Evolutionary conservation across 2,797 vertebrate species (phyloP).

Genomic region (Acanthis flammea): DNA sequence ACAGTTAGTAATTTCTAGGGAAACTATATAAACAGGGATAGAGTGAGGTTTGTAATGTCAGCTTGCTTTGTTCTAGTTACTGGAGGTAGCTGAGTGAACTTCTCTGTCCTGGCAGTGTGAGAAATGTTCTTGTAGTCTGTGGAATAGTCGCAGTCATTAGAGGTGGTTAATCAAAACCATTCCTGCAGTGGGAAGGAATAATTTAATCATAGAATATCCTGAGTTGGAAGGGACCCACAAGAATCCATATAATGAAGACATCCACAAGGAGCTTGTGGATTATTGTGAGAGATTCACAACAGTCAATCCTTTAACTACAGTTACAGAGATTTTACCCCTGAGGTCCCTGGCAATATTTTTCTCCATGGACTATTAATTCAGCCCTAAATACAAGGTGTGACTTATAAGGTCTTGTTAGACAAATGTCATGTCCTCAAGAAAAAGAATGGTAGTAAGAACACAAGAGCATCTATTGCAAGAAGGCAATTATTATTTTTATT

Average conservation of each 20-base stretch:
- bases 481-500: background rate
- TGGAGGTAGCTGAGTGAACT: background rate
- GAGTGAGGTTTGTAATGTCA: background rate
- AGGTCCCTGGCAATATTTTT: background rate
- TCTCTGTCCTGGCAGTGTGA: background rate
- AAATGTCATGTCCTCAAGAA: background rate
- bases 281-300: fast-evolving
- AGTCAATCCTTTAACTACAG: background rate
- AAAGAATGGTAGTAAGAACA: background rate
- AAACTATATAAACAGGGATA: background rate
- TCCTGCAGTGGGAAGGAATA: background rate
- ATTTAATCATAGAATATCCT: background rate
- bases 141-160: background rate
- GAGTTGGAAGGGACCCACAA: background rate
- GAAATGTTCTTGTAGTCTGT: background rate
- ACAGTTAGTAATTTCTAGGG: background rate
- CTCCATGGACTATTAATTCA: background rate
- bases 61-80: background rate
- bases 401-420: background rate
- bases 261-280: background rate
- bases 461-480: background rate
- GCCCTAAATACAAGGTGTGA: background rate
- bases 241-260: background rate
- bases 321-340: background rate
- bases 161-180: background rate